A percentile compares a stretch with the other conserved stretches of the same genome.
Conservation (phyloP, 1,140 invertebrate species). For the Hycleus cichorii region DNA sequence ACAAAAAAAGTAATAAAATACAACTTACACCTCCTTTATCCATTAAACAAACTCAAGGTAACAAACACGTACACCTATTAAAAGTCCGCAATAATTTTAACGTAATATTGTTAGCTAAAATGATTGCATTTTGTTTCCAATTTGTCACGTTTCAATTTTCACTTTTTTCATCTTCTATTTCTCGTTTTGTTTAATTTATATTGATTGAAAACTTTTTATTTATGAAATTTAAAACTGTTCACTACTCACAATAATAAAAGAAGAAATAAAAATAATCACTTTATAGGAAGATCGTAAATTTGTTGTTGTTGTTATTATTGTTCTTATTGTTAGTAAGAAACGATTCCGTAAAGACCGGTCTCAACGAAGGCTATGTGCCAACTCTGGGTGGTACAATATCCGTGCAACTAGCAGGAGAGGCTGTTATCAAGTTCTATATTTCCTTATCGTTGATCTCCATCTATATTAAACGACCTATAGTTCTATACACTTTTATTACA, state of each 20-base stretch:
- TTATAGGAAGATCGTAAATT: too few species aligned
- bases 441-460: constrained; percentile 18
- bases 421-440: constrained; percentile 20
- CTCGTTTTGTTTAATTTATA: too few species aligned
- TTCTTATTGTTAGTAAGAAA: background rate
- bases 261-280: too few species aligned
- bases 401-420: constrained; percentile 5
- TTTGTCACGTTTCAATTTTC: constrained; percentile 10
- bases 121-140: background rate
- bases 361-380: constrained; percentile 17
- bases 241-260: too few species aligned
- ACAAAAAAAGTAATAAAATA: too few species aligned
- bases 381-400: constrained; percentile 17
- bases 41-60: constrained; percentile 7
- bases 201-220: too few species aligned
- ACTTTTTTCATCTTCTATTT: background rate
- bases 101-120: background rate
- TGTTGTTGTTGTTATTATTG: too few species aligned
- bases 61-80: constrained; percentile 1
- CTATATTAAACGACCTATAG: constrained; percentile 2
- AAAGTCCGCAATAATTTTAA: constrained; percentile 3
- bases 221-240: too few species aligned
- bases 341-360: background rate
- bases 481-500: too few species aligned
- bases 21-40: constrained; percentile 6